These are phyloP conservation scores for Eubasilissa regina DNA, from an alignment of 1,140 invertebrate species.

Conservation along the genomic window DNA sequence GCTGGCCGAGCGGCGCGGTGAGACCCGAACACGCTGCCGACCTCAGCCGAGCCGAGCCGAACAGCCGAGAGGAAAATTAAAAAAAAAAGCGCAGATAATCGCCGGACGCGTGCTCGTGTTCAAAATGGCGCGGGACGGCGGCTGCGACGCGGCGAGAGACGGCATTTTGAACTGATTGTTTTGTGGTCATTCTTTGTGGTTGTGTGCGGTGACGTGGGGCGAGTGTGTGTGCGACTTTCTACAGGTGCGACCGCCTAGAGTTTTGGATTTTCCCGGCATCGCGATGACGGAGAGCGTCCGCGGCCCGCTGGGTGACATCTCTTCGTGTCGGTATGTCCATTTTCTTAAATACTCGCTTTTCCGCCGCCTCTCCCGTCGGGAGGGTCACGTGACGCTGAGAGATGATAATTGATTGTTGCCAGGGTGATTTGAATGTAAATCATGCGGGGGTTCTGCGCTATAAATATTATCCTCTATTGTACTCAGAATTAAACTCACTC, in stretches of 20 bases:
- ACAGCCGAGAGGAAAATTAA: slow-evolving; percentile 11
- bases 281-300: neutral
- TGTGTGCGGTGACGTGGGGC: slow-evolving; percentile 20
- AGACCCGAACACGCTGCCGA: slow-evolving; percentile 4
- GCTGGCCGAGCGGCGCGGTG: slow-evolving; percentile 38
- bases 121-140: slow-evolving; percentile 5
- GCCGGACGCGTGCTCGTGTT: neutral
- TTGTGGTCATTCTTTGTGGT: slow-evolving; percentile 34
- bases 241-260: slow-evolving; percentile 44
- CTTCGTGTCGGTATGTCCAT: slow-evolving; percentile 18
- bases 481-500: neutral
- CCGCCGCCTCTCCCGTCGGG: neutral
- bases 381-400: slow-evolving; percentile 18
- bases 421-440: slow-evolving; percentile 23
- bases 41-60: slow-evolving; percentile 15
- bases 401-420: slow-evolving; percentile 32
- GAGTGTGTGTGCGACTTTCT: slow-evolving; percentile 48
- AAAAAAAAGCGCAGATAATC: slow-evolving; percentile 10
- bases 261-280: slow-evolving; percentile 37
- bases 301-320: neutral
- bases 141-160: neutral
- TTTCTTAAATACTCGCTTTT: neutral
- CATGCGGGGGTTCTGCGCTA: neutral
- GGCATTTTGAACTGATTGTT: neutral
- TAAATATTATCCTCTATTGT: neutral